Evolutionary conservation across 2,797 vertebrate species (phyloP).

Genomic region (Pteronotus mesoamericanus): DNA sequence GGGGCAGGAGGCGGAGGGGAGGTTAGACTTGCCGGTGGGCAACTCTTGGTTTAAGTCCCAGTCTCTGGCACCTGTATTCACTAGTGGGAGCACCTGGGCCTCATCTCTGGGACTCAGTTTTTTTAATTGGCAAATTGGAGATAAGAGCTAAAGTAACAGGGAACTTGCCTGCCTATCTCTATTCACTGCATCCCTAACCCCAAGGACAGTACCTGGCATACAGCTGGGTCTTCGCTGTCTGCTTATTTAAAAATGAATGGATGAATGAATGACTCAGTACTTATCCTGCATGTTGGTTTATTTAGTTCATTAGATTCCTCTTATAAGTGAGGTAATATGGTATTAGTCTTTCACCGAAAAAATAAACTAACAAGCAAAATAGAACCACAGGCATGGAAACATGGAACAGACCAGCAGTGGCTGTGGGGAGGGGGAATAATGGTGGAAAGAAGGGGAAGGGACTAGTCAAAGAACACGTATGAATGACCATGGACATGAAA

Average conservation of each 20-base stretch:
- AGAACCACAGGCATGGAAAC: background rate
- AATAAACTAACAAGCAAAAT: background rate
- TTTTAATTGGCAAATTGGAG: background rate
- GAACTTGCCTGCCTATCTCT: background rate
- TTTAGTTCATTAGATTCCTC: background rate
- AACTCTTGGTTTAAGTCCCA: background rate
- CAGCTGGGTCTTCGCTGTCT: background rate
- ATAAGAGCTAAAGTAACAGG: background rate
- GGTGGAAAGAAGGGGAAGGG: too few species aligned
- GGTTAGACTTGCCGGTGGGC: background rate
- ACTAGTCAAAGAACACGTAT: too few species aligned
- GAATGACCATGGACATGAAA: too few species aligned
- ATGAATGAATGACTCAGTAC: background rate
- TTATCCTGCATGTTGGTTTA: background rate
- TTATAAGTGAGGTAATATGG: background rate
- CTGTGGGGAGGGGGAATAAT: too few species aligned
- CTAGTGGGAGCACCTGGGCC: background rate
- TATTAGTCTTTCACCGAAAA: background rate
- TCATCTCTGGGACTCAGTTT: background rate
- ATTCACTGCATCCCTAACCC: background rate
- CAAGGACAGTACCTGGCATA: background rate
- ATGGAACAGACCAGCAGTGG: background rate
- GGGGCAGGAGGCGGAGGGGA: background rate
- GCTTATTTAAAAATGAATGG: background rate
- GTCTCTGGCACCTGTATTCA: background rate